phyloP scores from a whole-genome alignment of 2,797 vertebrate genomes.

The Graptemys geographica region DNA sequence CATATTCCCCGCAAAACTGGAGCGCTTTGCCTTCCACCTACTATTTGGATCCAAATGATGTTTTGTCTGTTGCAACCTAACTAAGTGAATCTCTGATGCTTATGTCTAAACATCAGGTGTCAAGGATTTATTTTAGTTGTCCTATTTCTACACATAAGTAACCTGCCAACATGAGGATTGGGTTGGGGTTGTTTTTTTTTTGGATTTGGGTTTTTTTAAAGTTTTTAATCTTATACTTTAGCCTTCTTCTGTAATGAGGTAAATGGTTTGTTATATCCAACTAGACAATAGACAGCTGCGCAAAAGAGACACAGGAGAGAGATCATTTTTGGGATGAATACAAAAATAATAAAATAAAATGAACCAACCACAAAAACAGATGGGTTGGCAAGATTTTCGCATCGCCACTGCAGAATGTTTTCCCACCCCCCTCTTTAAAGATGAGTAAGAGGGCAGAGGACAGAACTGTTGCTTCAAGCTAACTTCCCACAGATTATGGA shows the following conservation, averaged over 20 bases:
- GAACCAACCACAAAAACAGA: neutral
- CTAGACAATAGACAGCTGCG: neutral
- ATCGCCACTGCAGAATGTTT: neutral
- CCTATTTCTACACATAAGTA: neutral
- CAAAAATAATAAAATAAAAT: neutral
- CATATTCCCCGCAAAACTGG: neutral
- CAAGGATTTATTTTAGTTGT: neutral
- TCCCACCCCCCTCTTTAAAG: neutral
- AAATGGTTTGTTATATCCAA: neutral
- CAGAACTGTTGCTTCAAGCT: neutral
- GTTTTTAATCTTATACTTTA: neutral
- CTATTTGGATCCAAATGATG: neutral
- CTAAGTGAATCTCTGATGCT: neutral
- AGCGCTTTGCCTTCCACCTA: neutral
- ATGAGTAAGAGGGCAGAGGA: neutral
- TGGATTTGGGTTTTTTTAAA: neutral
- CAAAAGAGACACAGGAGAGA: neutral
- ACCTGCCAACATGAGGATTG: neutral
- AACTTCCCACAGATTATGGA: neutral
- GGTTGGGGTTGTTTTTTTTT: neutral
- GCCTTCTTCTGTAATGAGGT: neutral
- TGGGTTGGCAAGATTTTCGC: neutral
- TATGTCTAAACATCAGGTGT: neutral
- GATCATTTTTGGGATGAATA: neutral
- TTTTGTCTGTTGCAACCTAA: conserved; percentile 8